Base-by-base conservation (phyloP, 2,888 invertebrate genomes). In the Gnatocerus cornutus region DNA sequence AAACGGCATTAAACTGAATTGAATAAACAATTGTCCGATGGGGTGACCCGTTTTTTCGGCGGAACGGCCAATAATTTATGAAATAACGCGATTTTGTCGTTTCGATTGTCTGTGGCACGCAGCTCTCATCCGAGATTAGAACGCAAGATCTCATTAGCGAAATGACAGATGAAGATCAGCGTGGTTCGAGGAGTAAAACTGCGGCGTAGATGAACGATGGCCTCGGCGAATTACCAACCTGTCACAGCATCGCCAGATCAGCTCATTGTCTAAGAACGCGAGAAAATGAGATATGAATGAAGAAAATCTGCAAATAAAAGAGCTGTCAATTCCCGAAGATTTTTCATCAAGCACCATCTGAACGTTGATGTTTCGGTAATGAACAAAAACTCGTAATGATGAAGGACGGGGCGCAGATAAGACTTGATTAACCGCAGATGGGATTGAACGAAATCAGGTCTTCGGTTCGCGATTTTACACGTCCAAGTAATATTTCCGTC, bases 341-440 rank as follows among this genome's bases (percentile, higher is more conserved):
- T 85, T 85, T 85, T 85, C 85, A 84, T 85, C 85, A 82, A 81
- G 83, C 83, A 79, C 82, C 83, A 83, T 82, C 83, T 82, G 82
- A 83, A 77, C 81, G 80, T 79, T 83, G 82, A 83, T 82, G 81
- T 83, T 82, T 81, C 79, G 77, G 78, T 84, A 84, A 84, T 84
- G 84, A 84, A 84, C 84, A 83, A 84, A 84, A 84, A 84, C 81
- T 81, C 78, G 82, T 83, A 83, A 83, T 82, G 83, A 83, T 83
- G 83, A 83, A 80, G 81, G 83, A 83, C 82, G 79, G 77, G 62
- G 72, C 74, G 69, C 73, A 77, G 78, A 83, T 83, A 82, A 81
- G 82, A 80, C 79, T 79, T 82, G 83, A 84, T 84, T 83, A 82
- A 82, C 82, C 77, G 81, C 82, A 83, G 83, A 83, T 82, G 83